Base-by-base conservation (phyloP, 1,140 invertebrate genomes). In the Onthophagus taurus region DNA sequence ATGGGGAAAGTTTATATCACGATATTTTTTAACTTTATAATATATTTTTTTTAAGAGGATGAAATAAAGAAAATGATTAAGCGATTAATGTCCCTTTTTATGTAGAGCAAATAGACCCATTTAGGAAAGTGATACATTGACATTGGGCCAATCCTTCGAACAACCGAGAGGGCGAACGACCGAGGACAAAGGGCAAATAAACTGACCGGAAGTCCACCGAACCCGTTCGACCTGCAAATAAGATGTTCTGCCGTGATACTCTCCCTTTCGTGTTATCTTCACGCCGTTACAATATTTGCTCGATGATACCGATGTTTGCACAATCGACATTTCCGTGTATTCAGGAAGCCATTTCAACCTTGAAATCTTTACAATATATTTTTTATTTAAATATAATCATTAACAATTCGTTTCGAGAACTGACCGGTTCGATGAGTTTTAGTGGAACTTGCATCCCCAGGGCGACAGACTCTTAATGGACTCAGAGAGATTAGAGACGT, bases 391-490 rank as follows among this genome's bases (percentile, higher is more conserved):
- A n/a, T n/a, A n/a, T n/a, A n/a, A n/a, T n/a, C n/a, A n/a, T n/a
- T n/a, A n/a, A n/a, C n/a, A n/a, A n/a, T n/a, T n/a, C n/a, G n/a
- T n/a, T n/a, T n/a, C n/a, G n/a, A n/a, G n/a, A n/a, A n/a, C n/a
- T n/a, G n/a, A n/a, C n/a, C n/a, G n/a, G n/a, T n/a, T n/a, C n/a
- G n/a, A n/a, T n/a, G n/a, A n/a, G n/a, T n/a, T n/a, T n/a, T n/a
- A n/a, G n/a, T n/a, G n/a, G n/a, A n/a, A n/a, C n/a, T n/a, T n/a
- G n/a, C n/a, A n/a, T n/a, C n/a, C n/a, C n/a, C n/a, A n/a, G n/a
- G n/a, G n/a, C n/a, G n/a, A n/a, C n/a, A n/a, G n/a, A 54, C 57
- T 56, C 51, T 52, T 61, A 61, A 61, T 61, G 59, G 57, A 61
- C 51, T 52, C 52, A 61, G 59, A 59, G n/a, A n/a, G n/a, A n/a